These are phyloP conservation scores for Escarpia spicata DNA, from an alignment of 2,888 invertebrate genomes.

Conservation along the genomic window DNA sequence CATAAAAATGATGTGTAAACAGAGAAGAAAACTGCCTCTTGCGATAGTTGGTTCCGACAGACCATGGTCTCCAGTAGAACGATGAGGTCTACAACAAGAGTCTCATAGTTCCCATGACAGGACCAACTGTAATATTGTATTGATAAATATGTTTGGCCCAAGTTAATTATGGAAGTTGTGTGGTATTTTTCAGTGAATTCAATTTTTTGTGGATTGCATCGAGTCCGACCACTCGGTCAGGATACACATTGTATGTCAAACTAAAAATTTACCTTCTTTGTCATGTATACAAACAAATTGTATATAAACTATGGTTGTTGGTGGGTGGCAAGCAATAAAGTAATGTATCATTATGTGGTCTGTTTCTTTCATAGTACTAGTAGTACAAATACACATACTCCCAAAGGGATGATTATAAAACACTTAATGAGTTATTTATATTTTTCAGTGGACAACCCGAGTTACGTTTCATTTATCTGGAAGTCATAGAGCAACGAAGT, in stretches of 20 bases:
- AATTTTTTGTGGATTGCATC: not conserved
- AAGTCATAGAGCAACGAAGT: too few relatives aligned
- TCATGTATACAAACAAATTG: not conserved
- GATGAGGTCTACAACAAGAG: not conserved
- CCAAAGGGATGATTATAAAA: too few relatives aligned
- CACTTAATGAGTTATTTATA: too few relatives aligned
- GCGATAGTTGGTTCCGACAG: too few relatives aligned
- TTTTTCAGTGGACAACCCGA: too few relatives aligned
- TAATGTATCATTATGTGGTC: not conserved
- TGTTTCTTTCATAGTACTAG: not conserved
- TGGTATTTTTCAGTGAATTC: not conserved
- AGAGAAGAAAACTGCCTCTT: too few relatives aligned
- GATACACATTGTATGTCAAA: slow-evolving; percentile 1
- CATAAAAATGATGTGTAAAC: too few relatives aligned
- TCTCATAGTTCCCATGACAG: not conserved
- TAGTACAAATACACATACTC: too few relatives aligned
- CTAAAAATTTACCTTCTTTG: not conserved
- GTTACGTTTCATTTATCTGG: too few relatives aligned
- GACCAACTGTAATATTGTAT: not conserved
- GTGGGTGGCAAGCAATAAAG: not conserved
- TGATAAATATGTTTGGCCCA: not conserved
- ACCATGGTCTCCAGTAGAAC: too few relatives aligned
- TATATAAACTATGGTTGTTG: not conserved
- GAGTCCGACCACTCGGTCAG: not conserved
- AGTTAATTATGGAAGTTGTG: not conserved